These are phyloP conservation scores for Isurus oxyrinchus DNA, from an alignment of 2,113 vertebrate species.

Conservation along the genomic window DNA sequence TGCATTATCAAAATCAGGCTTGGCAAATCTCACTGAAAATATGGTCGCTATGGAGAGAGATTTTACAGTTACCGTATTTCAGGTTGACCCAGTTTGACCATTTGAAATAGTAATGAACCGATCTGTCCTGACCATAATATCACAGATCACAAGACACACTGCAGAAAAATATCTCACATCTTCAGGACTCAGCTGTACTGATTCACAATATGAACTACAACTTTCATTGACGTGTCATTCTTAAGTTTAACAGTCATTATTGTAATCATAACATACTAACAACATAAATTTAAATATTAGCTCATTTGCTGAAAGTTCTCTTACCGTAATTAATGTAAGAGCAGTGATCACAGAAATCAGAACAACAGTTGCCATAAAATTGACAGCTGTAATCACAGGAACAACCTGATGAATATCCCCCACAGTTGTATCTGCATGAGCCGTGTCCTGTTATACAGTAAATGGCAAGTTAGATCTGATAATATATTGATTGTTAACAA, in stretches of 20 bases:
- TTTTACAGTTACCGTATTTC: not conserved
- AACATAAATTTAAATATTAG: not conserved
- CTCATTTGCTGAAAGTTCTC: not conserved
- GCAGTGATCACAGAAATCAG: constrained; percentile 11
- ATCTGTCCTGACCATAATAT: too few relatives aligned
- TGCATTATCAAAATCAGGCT: too few relatives aligned
- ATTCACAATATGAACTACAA: not conserved
- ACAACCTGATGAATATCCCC: too few relatives aligned
- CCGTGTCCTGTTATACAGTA: too few relatives aligned
- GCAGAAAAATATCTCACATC: not conserved
- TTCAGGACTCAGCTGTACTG: not conserved
- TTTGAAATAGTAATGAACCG: not conserved
- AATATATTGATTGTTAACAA: too few relatives aligned
- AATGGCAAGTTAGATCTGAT: too few relatives aligned
- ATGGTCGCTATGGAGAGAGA: not conserved
- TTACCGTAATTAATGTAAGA: not conserved
- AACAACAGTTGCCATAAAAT: constrained; percentile 16
- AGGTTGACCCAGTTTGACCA: not conserved
- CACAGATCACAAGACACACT: too few relatives aligned
- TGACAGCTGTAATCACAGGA: too few relatives aligned
- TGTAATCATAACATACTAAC: not conserved
- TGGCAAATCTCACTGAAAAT: too few relatives aligned
- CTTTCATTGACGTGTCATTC: not conserved
- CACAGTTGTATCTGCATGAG: too few relatives aligned
- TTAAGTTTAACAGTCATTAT: not conserved